Evolutionary conservation across 2,888 invertebrate species (phyloP), one percentile per base, ranked within the genome.

Genomic region (Calliphora vomitoria): DNA sequence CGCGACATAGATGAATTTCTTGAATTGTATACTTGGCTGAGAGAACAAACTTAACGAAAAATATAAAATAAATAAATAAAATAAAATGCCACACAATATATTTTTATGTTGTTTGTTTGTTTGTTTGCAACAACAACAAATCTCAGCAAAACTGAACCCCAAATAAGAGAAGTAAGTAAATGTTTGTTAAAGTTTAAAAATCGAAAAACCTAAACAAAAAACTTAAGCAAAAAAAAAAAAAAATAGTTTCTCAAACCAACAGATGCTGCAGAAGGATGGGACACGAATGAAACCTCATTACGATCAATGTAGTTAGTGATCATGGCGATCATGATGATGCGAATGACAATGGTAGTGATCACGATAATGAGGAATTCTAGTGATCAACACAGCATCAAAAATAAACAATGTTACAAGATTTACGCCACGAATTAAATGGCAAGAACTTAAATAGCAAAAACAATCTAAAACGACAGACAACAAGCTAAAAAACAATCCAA

Each of bases 351-450:
- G 64, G 10, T 53, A 18, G n/a, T 35, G 35, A 55, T 71, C 62
- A 66, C 47, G 41, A 80, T 85, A 85, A 80, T 85, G 74, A 85
- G 60, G 75, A 83, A 83, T 83, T 83, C 80, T 80, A 74, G 84
- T 85, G 84, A 80, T 85, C 74, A 60, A 41, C 60, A 85, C 74
- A 71, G 55, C 31, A 75, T 25, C 47, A 58, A 47, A 62, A 74
- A 62, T 62, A 20, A 79, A 68, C 38, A 88, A 84, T 74, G 86
- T 79, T 86, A 88, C 86, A 84, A 82, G 88, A 88, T 88, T 86
- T 88, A 84, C 86, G 81, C 88, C 86, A 88, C 81, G 86, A 88
- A 85, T 85, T 85, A 85, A 85, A 85, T 87, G 85, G 69, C 87
- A 85, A 81, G 55, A 79, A 84, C 38, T 72, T 53, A 41, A 82